phyloP scores from a whole-genome alignment of 2,797 vertebrate species.

The Psittacula derbiana region DNA sequence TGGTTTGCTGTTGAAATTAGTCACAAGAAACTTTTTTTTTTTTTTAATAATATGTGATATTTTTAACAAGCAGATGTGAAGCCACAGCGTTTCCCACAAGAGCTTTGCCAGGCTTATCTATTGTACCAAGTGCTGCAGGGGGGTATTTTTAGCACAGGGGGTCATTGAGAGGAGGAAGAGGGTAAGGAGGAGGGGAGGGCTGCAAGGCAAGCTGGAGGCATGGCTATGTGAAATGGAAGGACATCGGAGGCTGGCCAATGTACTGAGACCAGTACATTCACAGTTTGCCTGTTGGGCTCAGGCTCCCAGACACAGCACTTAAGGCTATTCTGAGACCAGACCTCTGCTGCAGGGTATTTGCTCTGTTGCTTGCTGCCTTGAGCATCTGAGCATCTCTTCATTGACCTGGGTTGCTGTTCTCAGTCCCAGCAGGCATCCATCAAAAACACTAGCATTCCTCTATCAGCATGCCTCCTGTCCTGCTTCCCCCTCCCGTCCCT shows the following conservation, averaged over 20 bases:
- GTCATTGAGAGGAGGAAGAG: not conserved
- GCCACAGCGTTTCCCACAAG: constrained; percentile 61
- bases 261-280: not conserved
- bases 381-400: not conserved
- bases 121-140: constrained; percentile 14
- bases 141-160: constrained; percentile 26
- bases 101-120: constrained; percentile 62
- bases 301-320: not conserved
- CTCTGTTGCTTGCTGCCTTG: not conserved
- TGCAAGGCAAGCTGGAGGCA: not conserved
- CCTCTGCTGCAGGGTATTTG: not conserved
- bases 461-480: not conserved
- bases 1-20: constrained; percentile 77
- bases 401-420: not conserved
- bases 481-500: not conserved
- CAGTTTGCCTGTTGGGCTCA: fast-evolving
- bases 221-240: not conserved
- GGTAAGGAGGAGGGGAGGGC: not conserved
- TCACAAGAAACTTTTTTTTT: constrained; percentile 77
- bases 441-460: not conserved
- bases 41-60: constrained; percentile 74
- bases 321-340: not conserved
- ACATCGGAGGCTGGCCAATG: not conserved
- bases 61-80: constrained; percentile 75
- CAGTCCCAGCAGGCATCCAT: not conserved